Evolutionary conservation across 92 coral and sea anemone genomes (phyloP), one percentile per base, ranked within the genome.

Genomic region (Porites divaricata): DNA sequence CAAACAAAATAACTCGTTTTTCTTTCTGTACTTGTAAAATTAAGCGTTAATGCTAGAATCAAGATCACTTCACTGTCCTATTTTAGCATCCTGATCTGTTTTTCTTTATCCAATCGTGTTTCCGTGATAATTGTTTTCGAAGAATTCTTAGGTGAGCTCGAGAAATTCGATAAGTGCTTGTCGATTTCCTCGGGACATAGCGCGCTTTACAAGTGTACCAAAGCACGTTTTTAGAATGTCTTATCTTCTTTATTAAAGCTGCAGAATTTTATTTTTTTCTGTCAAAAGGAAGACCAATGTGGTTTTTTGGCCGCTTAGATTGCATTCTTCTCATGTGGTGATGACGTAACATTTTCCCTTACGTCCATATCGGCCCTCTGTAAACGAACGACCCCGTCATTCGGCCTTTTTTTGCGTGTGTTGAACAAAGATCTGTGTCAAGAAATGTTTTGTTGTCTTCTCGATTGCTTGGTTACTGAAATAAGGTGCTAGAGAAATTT

Each of bases 281-380:
- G 14, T 21, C 10, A 73, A 51, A 52, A 50, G 62, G 61, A 51
- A 73, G 9, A 21, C 10, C 28, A 41, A 12, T 23, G 8, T 1
- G 9, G 9, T 21, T 53, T 73, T 73, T 51, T 62, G 45, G 26
- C 11, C 1, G 53, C 14, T 9, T 17, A 13, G 0, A 12, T 54
- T 54, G 59, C 59, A 11, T 54, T 4, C 59, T 8, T 9, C 59
- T 54, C 2, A 12, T 54, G 3, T 15, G 16, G 8, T 14, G 61
- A 51, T 73, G 77, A 73, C 77, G 63, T 73, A 73, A 73, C 63
- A 13, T 23, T 13, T 73, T 72, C 76, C 49, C 77, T 51, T 45
- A 73, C 77, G 63, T 20, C 2, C 6, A 22, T 51, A 35, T 35
- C 45, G 4, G 45, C 45, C 10, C 70, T 66, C 45, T 17, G 26